Evolutionary conservation across 2,888 invertebrate species (phyloP), one percentile per base, ranked within the genome.

Genomic region (Macaria notata): DNA sequence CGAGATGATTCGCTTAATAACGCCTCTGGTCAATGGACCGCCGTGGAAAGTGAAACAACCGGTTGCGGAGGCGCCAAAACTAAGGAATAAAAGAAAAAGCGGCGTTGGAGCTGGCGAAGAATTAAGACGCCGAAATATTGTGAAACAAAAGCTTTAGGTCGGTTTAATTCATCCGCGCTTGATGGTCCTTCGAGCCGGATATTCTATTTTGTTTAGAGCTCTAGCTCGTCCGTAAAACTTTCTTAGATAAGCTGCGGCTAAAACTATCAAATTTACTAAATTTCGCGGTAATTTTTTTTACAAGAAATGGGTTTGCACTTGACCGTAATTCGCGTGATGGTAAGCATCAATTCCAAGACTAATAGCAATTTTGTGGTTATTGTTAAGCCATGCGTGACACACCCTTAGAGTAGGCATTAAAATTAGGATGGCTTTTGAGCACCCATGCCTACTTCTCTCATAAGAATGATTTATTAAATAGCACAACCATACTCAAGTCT

Each of bases 41-140:
- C 61, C 29, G 75, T 75, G 79, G 88, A 88, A 88, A 88, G 88
- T 88, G 86, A 85, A 77, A 78, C 56, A 79, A 84, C 88, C 81
- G 81, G 88, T 87, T 83, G 71, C 49, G 80, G 44, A 31, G 57
- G 77, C 79, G 81, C 79, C 79, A 76, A 80, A 76, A 72, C 70
- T 72, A 70, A 68, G 1, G 0, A 41, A 41, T 69, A 78, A 81
- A 81, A 78, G 77, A 79, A 59, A 65, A 61, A 65, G 59, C 56
- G 56, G 5, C 36, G 6, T 48, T 38, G 19, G 41, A 4, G 41
- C 41, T 41, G 44, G 29, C 30, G 33, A 52, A 39, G 29, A 44
- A 53, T 56, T 30, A 45, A 62, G 61, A 56, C 55, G 51, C 43
- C 55, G 55, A 54, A 61, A 62, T 62, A 62, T 62, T 55, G 50